Conservation (phyloP, 2,888 invertebrate species). For the Conistra vaccinii region DNA sequence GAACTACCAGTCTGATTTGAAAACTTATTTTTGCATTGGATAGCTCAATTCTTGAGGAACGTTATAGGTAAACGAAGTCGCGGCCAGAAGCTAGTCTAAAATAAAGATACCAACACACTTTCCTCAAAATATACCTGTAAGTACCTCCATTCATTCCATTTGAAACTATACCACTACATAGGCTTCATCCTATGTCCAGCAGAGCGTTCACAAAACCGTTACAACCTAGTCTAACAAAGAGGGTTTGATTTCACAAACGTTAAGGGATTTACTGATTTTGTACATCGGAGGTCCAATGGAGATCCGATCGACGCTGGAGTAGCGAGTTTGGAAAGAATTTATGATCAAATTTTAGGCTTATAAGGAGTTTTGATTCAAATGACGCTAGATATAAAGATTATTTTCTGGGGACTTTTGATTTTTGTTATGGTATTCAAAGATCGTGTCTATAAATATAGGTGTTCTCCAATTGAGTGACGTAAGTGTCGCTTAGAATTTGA, state of each 20-base stretch:
- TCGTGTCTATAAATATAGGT: background rate
- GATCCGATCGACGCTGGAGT: background rate
- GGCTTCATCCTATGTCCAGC: background rate
- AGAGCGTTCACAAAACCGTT: slow-evolving; percentile 4
- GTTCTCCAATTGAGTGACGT: background rate
- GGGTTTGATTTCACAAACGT: slow-evolving; percentile 33
- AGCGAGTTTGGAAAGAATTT: background rate
- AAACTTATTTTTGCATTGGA: too few relatives aligned
- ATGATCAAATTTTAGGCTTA: background rate
- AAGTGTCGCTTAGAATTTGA: background rate
- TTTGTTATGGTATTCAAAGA: background rate
- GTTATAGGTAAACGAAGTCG: too few relatives aligned
- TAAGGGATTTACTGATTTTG: slow-evolving; percentile 12
- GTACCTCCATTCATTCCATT: background rate
- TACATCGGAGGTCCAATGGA: background rate
- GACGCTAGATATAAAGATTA: background rate
- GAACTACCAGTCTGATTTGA: too few relatives aligned
- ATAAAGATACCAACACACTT: background rate
- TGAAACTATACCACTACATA: slow-evolving; percentile 5
- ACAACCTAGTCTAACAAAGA: slow-evolving; percentile 22
- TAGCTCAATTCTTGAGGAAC: too few relatives aligned
- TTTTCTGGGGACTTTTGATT: background rate
- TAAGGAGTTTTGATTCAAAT: background rate
- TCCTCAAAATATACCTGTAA: background rate
- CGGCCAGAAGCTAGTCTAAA: too few relatives aligned